Conservation (phyloP, 2,113 vertebrate genomes). For the Pelusios castaneus region DNA sequence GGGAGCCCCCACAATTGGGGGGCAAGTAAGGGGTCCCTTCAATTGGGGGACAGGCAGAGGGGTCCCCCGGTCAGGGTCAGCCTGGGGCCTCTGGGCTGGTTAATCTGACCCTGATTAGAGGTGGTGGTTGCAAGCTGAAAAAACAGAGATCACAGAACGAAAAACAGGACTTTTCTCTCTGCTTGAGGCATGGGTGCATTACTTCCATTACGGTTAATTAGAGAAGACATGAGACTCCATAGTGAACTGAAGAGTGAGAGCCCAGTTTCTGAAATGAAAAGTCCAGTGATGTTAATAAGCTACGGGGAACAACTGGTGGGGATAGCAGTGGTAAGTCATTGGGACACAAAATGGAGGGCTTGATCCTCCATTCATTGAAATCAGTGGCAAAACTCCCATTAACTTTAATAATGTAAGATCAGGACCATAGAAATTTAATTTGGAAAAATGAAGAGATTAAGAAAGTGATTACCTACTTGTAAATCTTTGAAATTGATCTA, state of each 20-base stretch:
- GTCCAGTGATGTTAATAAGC: background rate
- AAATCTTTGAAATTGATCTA: background rate
- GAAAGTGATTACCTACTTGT: background rate
- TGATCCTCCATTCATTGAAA: rapidly evolving
- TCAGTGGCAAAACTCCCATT: background rate
- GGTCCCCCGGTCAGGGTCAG: no score
- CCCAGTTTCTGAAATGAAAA: background rate
- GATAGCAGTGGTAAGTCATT: background rate
- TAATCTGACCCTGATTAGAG: no score
- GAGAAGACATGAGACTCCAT: background rate
- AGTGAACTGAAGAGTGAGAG: background rate
- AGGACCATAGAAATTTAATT: background rate
- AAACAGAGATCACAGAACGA: background rate
- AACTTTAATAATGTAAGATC: background rate
- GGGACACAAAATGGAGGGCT: rapidly evolving
- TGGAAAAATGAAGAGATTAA: background rate
- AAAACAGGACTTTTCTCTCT: background rate
- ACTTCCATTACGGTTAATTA: background rate
- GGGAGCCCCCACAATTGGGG: no score
- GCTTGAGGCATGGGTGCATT: rapidly evolving
- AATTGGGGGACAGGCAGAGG: no score
- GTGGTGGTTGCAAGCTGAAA: background rate
- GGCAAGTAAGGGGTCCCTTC: no score
- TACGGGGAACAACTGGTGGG: background rate
- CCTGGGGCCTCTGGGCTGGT: no score